Evolutionary conservation across 2,888 invertebrate species (phyloP), one percentile per base, ranked within the genome.

Genomic region (Trissolcus brochymenae): DNA sequence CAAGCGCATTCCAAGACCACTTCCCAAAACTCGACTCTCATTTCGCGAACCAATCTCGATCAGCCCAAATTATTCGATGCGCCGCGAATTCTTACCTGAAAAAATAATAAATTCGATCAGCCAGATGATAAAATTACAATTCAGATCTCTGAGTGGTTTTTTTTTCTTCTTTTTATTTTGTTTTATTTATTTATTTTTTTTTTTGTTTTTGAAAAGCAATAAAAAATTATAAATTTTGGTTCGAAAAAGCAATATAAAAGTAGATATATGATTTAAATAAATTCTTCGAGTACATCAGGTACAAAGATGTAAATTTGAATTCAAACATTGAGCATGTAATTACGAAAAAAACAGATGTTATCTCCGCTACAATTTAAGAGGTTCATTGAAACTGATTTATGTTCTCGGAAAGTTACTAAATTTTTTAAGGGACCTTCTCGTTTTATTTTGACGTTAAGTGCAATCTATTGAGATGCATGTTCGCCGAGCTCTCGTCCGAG

Each of bases 1-100:
- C 51, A 51, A 51, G 53, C 54, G 64, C 57, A 14, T 53, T 76
- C 67, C 72, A 71, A 61, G n/a, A 40, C 50, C 14, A 25, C 53
- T 55, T 59, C 62, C 76, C 53, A 43, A 71, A 76, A 76, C 11
- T 13, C 19, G 51, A 57, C 57, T 50, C 71, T 71, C 71, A 66
- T 76, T 76, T 76, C 71, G 71, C 66, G 61, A 53, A 43, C 66
- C 55, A 71, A 76, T 76, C 76, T 76, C 71, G 76, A 76, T 76
- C 76, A 68, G 50, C 51, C 43, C 66, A 65, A 76, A 76, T 76
- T 72, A 72, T 72, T 67, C 35, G 65, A 66, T 64, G 66, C 60
- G 57, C 61, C 64, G 67, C 60, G 76, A 76, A 76, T 76, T 76
- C 72, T 50, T 71, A 40, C 59, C 46, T n/a, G 14, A 6, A 16